Evolutionary conservation across 2,113 vertebrate species (phyloP), one percentile per base, ranked within the genome.

Genomic region (Tyto alba): DNA sequence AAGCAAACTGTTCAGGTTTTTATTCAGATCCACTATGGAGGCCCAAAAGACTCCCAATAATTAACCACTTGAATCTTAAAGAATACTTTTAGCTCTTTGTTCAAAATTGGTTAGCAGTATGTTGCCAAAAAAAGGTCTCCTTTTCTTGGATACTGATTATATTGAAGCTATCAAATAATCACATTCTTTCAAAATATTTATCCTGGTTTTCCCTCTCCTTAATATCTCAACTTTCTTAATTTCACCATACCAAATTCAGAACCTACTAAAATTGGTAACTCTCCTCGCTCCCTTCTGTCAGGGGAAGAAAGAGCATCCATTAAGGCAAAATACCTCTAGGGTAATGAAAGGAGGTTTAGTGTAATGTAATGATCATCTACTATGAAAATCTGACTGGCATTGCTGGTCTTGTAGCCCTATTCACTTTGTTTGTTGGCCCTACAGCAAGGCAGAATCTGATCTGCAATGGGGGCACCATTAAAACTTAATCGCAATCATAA

Each of bases 41-140:
- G 14, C 7, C 41, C 52, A 15, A 79, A 92, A 59, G 40, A 8
- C 0, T 0, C 1, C 2, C 43, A 60, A 36, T 13, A 82, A 68
- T 56, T 60, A 85, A 40, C 50, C 14, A 27, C 7, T 16, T 38
- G 17, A 64, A 66, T 55, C 13, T 10, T 67, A 57, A 34, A 71
- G 7, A 63, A 25, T 75, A 19, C 25, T 90, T 90, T 71, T 74
- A 63, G 10, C 47, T 67, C 36, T 78, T 74, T 78, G n/a, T 64
- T 93, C 60, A 50, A 80, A 88, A 48, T 30, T 43, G n/a, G 9
- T 77, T 67, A 59, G 20, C 34, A 63, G 34, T 32, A 11, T 30
- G 32, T 27, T 38, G 66, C n/a, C 20, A 53, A 91, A 45, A 50
- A 45, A 48, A 48, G 1, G 2, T 38, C 67, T 80, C 25, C 4